Conservation (phyloP, 64 coral and sea anemone genomes). For the Montipora foliosa region DNA sequence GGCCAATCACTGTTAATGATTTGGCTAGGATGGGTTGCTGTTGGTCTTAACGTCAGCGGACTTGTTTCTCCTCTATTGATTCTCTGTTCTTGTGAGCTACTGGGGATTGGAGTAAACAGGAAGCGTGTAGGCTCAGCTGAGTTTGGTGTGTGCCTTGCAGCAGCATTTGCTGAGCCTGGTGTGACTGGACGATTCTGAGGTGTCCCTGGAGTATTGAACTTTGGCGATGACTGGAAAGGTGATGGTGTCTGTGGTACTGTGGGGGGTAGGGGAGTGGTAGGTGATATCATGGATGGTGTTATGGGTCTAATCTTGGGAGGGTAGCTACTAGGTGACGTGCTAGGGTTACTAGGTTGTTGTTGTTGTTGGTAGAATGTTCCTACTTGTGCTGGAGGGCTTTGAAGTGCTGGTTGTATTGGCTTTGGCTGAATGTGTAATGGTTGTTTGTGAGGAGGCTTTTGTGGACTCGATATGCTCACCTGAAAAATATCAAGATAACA, state of each 20-base stretch:
- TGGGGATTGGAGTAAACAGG: slow-evolving; percentile 95
- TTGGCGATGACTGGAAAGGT: slow-evolving; percentile 93
- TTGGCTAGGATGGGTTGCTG: slow-evolving; percentile 89
- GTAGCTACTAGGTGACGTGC: slow-evolving; percentile 64
- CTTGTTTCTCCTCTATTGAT: slow-evolving; percentile 71
- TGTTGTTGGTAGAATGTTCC: slow-evolving; percentile 67
- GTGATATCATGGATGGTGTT: slow-evolving; percentile 90
- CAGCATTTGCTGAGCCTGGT: slow-evolving; percentile 73
- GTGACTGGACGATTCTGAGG: slow-evolving; percentile 91
- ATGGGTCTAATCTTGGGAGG: slow-evolving; percentile 74
- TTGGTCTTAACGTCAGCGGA: slow-evolving; percentile 94
- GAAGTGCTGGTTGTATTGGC: slow-evolving; percentile 67
- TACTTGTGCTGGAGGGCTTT: slow-evolving; percentile 71
- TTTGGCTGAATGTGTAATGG: slow-evolving; percentile 86
- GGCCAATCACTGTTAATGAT: slow-evolving; percentile 68
- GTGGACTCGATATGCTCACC: slow-evolving; percentile 54
- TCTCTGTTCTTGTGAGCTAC: slow-evolving; percentile 72
- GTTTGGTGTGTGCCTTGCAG: slow-evolving; percentile 90
- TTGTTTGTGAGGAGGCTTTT: slow-evolving; percentile 78
- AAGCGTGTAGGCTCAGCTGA: slow-evolving; percentile 85
- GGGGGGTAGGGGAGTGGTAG: slow-evolving; percentile 63
- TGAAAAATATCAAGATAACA: not conserved
- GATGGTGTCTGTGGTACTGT: slow-evolving; percentile 68
- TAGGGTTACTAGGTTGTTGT: slow-evolving; percentile 3
- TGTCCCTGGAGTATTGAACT: slow-evolving; percentile 85